These are phyloP conservation scores for Drosophila willistoni DNA, from an alignment of 1,140 invertebrate genomes.

Conservation along the genomic window DNA sequence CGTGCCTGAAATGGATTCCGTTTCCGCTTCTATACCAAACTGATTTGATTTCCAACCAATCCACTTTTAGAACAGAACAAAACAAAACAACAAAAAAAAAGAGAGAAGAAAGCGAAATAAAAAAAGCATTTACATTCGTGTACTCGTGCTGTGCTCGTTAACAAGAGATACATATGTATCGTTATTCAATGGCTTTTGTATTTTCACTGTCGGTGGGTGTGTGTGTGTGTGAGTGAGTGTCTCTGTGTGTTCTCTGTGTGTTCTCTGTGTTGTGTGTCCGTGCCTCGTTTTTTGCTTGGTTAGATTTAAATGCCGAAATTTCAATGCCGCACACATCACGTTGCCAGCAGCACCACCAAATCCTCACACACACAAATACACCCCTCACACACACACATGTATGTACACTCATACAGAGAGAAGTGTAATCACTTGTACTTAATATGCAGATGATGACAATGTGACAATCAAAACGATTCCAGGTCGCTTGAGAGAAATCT, in stretches of 20 bases:
- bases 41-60: slow-evolving; percentile 63
- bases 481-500: slow-evolving; percentile 56
- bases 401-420: slow-evolving; percentile 34
- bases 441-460: slow-evolving; percentile 81
- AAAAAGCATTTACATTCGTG: slow-evolving; percentile 71
- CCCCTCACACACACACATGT: background rate
- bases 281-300: slow-evolving; percentile 61
- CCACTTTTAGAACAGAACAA: slow-evolving; percentile 2
- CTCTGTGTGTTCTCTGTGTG: background rate
- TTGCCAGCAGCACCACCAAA: slow-evolving; percentile 2
- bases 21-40: slow-evolving; percentile 40
- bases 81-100: slow-evolving; percentile 1
- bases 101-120: slow-evolving; percentile 16
- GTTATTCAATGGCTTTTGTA: slow-evolving; percentile 58
- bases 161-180: slow-evolving; percentile 79
- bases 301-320: slow-evolving; percentile 78
- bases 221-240: background rate
- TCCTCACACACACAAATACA: background rate
- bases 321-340: slow-evolving; percentile 66
- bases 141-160: slow-evolving; percentile 64
- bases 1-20: slow-evolving; percentile 71
- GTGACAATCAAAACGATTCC: slow-evolving; percentile 79
- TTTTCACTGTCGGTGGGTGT: slow-evolving; percentile 1
- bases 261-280: background rate
- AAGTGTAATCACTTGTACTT: slow-evolving; percentile 80